Evolutionary conservation across 2,888 invertebrate genomes (phyloP), one percentile per base, ranked within the genome.

Genomic region (Eutolmus rufibarbis): DNA sequence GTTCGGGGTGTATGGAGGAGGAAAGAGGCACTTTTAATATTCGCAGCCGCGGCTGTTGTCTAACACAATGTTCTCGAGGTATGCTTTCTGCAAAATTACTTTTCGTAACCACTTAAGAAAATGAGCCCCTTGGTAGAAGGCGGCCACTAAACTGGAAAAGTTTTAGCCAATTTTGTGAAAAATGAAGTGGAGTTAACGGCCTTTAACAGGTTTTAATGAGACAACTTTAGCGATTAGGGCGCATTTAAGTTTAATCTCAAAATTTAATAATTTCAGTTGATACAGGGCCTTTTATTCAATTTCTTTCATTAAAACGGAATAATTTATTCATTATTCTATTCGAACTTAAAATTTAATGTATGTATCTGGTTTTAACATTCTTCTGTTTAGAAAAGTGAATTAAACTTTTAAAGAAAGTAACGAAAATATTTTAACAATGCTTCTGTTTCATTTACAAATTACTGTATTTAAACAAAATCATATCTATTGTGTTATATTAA

Each of bases 71-170:
- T 76, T 76, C 37, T 76, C n/a, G 37, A 76, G 76, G 66, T 34
- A 57, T 57, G 82, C 82, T 82, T 82, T 82, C 37, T 57, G 40
- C 56, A 82, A 82, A 82, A 82, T 82, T 81, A 81, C 81, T 81
- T 82, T 37, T 66, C 37, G 56, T 40, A 82, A 51, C 57, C 66
- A 82, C 57, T 82, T 82, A 82, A 82, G 82, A 57, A 82, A 82
- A 82, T 82, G 82, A 57, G 57, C 57, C 31, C 19, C 51, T 57
- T 51, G 34, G 16, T 34, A 57, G 23, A 43, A 78, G 66, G 66
- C 12, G 66, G 28, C 23, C 12, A 66, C 28, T 66, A 66, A 66
- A 66, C 66, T 66, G 28, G 23, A 66, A 66, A 66, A 66, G 23
- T 51, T 66, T 66, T 23, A 66, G 66, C 19, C 28, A 66, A 66